Evolutionary conservation across 2,888 invertebrate genomes (phyloP).

Genomic region (Tenthredo amoena): DNA sequence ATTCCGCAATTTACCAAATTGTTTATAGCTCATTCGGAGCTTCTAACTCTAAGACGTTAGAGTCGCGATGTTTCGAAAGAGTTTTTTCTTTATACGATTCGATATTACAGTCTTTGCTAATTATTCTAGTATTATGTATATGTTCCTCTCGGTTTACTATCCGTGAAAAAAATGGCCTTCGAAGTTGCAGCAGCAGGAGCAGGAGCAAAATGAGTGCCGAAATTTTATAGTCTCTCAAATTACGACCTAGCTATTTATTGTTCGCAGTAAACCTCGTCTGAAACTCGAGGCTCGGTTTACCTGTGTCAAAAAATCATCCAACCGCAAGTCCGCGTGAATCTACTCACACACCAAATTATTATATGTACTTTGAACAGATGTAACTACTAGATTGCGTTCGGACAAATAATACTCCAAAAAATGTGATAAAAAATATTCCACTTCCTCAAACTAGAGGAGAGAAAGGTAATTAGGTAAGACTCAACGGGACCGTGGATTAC

Average conservation of each 20-base stretch:
- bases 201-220: background rate
- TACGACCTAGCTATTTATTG: constrained; percentile 21
- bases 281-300: background rate
- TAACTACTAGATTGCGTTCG: background rate
- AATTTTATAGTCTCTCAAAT: constrained; percentile 23
- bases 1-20: background rate
- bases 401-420: background rate
- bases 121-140: background rate
- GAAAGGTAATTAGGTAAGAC: constrained; percentile 42
- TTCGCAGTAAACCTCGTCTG: background rate
- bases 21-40: background rate
- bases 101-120: background rate
- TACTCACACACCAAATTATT: background rate
- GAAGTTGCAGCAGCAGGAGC: background rate
- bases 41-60: background rate
- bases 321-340: background rate
- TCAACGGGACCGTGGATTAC: background rate
- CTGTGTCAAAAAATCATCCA: background rate
- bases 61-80: background rate
- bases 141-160: background rate
- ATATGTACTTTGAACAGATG: background rate
- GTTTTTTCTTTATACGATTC: background rate
- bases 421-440: background rate
- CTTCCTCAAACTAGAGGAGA: constrained; percentile 5
- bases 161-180: background rate